Percentiles rank a stretch among this genome's conserved stretches.
phyloP scores from a whole-genome alignment of 1,140 invertebrate species.

The Conus betulinus region DNA sequence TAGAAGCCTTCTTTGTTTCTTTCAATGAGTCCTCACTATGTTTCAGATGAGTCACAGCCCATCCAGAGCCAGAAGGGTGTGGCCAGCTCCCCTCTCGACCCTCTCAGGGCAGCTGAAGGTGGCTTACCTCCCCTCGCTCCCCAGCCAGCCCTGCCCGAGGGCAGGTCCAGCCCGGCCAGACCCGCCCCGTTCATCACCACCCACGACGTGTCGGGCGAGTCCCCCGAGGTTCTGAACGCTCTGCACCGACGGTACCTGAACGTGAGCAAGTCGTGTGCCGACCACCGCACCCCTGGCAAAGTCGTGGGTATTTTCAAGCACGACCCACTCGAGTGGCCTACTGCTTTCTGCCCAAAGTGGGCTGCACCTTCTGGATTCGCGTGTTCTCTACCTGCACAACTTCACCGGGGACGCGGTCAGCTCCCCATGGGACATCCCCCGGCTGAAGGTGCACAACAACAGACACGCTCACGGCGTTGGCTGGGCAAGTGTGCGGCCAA shows the following conservation, averaged over 20 bases:
- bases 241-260: not conserved
- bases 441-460: constrained; percentile 11
- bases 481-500: not conserved
- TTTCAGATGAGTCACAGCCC: no score
- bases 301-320: constrained; percentile 1
- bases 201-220: not conserved
- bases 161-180: not conserved
- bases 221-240: not conserved
- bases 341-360: constrained; percentile 32
- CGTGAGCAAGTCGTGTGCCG: not conserved
- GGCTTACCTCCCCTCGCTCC: not conserved
- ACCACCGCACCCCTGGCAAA: not conserved
- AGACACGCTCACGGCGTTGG: not conserved
- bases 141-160: not conserved
- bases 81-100: not conserved
- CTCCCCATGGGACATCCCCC: constrained; percentile 4
- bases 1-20: no score
- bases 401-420: not conserved
- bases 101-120: not conserved
- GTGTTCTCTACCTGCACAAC: constrained; percentile 27
- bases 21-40: no score
- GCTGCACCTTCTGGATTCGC: constrained; percentile 30
- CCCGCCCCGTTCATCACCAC: not conserved
- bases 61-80: not conserved
- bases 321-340: constrained; percentile 22